phyloP scores from a whole-genome alignment of 2,113 vertebrate genomes.

The Hydropotes inermis region DNA sequence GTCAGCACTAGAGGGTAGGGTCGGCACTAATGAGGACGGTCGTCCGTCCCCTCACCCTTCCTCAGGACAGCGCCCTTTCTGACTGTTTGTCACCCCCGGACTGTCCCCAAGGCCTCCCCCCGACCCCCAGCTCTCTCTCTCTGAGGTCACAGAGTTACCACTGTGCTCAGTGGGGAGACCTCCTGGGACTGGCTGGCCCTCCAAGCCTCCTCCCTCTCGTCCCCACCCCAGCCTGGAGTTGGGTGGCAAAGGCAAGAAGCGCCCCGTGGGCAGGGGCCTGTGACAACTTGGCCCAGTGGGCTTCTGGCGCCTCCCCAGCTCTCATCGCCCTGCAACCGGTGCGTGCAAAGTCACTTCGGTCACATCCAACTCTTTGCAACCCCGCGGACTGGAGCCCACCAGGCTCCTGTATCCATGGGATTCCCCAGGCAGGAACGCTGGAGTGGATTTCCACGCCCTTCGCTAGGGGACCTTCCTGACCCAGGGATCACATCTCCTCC shows the following conservation, averaged over 20 bases:
- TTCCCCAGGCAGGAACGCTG: neutral
- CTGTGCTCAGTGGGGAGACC: neutral
- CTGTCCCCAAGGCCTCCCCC: neutral
- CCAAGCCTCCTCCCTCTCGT: neutral
- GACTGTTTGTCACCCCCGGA: neutral
- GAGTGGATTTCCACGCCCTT: neutral
- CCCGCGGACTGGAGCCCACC: neutral
- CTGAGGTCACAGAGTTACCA: neutral
- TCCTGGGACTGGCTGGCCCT: slow-evolving; percentile 52
- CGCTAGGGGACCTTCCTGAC: neutral
- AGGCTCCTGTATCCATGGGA: neutral
- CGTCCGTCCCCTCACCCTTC: fast-evolving
- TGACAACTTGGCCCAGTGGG: slow-evolving; percentile 64
- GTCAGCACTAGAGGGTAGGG: neutral
- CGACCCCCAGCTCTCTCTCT: too few species aligned
- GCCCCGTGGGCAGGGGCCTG: neutral
- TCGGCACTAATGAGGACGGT: fast-evolving
- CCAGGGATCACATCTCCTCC: neutral
- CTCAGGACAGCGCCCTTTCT: neutral
- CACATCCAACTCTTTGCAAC: neutral
- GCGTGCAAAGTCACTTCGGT: fast-evolving
- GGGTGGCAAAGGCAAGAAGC: neutral
- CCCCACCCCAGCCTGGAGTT: neutral
- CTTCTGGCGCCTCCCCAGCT: slow-evolving; percentile 20
- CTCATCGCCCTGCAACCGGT: neutral